A percentile compares a stretch with the other conserved stretches of the same genome.
Conservation (phyloP, 2,888 invertebrate species). For the Drosophila acutilabella region DNA sequence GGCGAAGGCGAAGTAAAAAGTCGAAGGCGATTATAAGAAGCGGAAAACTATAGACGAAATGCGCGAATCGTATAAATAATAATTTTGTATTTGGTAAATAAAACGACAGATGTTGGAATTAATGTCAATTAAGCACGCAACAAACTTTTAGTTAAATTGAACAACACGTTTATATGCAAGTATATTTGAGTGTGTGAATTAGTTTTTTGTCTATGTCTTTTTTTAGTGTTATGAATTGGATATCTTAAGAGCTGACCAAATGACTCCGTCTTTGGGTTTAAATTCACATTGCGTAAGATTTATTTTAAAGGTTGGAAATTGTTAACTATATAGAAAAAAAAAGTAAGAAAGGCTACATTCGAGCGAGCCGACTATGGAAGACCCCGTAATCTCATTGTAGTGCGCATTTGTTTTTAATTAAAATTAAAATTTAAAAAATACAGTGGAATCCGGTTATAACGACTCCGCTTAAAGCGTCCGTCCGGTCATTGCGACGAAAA, state of each 20-base stretch:
- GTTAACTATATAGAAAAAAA: neutral
- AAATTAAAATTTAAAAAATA: no score
- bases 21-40: conserved; percentile 42
- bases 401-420: no score
- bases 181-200: conserved; percentile 5
- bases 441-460: no score
- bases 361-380: no score
- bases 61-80: conserved; percentile 67
- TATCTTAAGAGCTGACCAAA: conserved; percentile 18
- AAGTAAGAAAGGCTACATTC: no score
- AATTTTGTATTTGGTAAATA: conserved; percentile 68
- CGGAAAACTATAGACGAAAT: conserved; percentile 41
- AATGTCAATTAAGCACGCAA: conserved; percentile 71
- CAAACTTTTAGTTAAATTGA: conserved; percentile 72
- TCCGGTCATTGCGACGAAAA: no score
- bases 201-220: neutral
- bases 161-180: conserved; percentile 21
- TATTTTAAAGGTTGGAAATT: conserved; percentile 2
- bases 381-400: no score
- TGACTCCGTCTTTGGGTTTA: conserved; percentile 12
- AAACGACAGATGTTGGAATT: conserved; percentile 61
- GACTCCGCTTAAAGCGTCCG: no score
- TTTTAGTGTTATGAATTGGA: conserved; percentile 11
- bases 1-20: conserved; percentile 4
- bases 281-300: conserved; percentile 28